phyloP scores from a whole-genome alignment of 2,888 invertebrate species.

The Chouioia cunea region DNA sequence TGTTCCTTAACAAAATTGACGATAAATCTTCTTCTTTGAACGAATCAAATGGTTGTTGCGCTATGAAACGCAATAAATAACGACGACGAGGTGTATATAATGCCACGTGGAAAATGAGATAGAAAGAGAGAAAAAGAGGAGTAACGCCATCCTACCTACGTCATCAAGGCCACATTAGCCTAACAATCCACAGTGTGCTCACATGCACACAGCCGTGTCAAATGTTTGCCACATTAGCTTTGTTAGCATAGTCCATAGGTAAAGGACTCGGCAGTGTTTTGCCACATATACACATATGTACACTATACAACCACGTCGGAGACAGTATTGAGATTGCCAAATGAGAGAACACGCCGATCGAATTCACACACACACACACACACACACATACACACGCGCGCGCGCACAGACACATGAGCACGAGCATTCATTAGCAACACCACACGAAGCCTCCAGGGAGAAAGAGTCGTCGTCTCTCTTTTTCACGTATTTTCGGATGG shows the following conservation, averaged over 20 bases:
- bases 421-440: slow-evolving; percentile 51
- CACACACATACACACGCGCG: too few relatives aligned
- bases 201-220: slow-evolving; percentile 50
- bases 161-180: too few relatives aligned
- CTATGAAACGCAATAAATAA: too few relatives aligned
- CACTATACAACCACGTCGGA: background rate
- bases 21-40: too few relatives aligned
- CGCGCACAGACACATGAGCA: too few relatives aligned
- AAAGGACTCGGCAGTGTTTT: slow-evolving; percentile 52
- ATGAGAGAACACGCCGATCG: slow-evolving; percentile 52
- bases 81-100: too few relatives aligned
- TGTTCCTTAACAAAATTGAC: too few relatives aligned
- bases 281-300: slow-evolving; percentile 8
- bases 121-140: too few relatives aligned
- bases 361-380: slow-evolving; percentile 44
- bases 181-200: background rate
- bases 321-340: slow-evolving; percentile 51
- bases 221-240: slow-evolving; percentile 59
- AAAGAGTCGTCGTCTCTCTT: slow-evolving; percentile 1
- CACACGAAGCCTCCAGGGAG: slow-evolving; percentile 14
- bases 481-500: too few relatives aligned
- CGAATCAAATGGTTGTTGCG: too few relatives aligned
- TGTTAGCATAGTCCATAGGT: slow-evolving; percentile 57
- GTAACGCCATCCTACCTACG: too few relatives aligned
- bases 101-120: too few relatives aligned